Evolutionary conservation across 1,140 invertebrate species (phyloP), one percentile per base, ranked within the genome.

Genomic region (Choristoneura fumiferana): DNA sequence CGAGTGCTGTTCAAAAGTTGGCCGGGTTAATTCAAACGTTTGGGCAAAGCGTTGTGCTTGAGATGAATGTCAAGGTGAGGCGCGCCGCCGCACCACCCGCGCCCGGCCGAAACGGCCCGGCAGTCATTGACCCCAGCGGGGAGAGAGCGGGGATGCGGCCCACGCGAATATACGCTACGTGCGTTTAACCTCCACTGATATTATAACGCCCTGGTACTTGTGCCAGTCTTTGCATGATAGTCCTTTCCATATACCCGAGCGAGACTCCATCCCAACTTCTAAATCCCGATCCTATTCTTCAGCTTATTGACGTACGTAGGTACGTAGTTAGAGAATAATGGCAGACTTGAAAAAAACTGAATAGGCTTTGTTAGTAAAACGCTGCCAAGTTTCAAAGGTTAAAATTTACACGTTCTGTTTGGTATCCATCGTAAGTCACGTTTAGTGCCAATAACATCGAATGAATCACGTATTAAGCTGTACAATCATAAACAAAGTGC

Each of bases 11-110:
- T 72, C 37, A 54, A 69, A 76, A 63, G 68, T 76, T 63, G 67
- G 76, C 60, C 69, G 73, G 73, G 69, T 82, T 84, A 76, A 78
- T 76, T 80, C 75, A 74, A 84, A 72, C 72, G 76, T 83, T 81
- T 83, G 82, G 75, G 76, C 77, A 77, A 78, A 85, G 78, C 81
- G 76, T 74, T 49, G 69, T 78, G 71, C 67, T 77, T 71, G 82
- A 84, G 84, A 88, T 88, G 85, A 88, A 88, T 88, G 85, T 88
- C 85, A 88, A 88, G 85, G 85, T 88, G 85, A 88, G 84, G 83
- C 81, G 81, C 81, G 81, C 83, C 81, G 22, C 22, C 22, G 22
- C 22, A 29, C 22, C 22, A 6, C 22, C 22, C 22, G 83, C 75
- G 36, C 40, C 40, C 84, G 83, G 82, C 82, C 84, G 79, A 84